Evolutionary conservation across 2,888 invertebrate genomes (phyloP).

Genomic region (Diplazon laetatorius): DNA sequence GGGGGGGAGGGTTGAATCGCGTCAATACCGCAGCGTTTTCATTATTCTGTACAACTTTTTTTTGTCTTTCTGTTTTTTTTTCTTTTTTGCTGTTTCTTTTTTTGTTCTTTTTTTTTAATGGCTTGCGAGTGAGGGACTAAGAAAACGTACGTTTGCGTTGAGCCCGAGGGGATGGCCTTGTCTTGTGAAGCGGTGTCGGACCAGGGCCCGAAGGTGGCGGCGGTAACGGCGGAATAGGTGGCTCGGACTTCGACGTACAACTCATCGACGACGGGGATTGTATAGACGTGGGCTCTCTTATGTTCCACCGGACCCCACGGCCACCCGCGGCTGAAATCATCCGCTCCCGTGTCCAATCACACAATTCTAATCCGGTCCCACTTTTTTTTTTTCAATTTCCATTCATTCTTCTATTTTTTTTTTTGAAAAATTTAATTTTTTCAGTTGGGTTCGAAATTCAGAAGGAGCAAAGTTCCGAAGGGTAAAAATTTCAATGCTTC

Average conservation of each 20-base stretch:
- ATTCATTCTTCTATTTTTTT: conserved; percentile 37
- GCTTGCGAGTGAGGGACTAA: conserved; percentile 64
- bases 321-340: conserved; percentile 79
- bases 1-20: neutral
- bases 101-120: conserved; percentile 35
- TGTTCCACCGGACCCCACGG: conserved; percentile 78
- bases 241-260: conserved; percentile 73
- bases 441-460: too few species aligned
- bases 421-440: too few species aligned
- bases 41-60: neutral
- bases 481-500: too few species aligned
- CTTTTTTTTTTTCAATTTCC: conserved; percentile 32
- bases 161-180: conserved; percentile 75
- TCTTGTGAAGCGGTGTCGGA: conserved; percentile 77
- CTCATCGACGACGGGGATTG: conserved; percentile 68
- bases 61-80: conserved; percentile 36
- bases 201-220: conserved; percentile 78
- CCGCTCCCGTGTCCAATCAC: conserved; percentile 72
- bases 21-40: conserved; percentile 18
- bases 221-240: conserved; percentile 76
- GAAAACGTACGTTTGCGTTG: conserved; percentile 78
- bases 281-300: conserved; percentile 76
- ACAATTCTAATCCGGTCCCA: conserved; percentile 61
- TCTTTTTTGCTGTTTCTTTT: conserved; percentile 26
- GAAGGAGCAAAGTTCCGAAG: too few species aligned